Percentiles rank a stretch among this genome's conserved stretches.
Conservation (phyloP, 2,113 vertebrate genomes). For the Neolamprologus modestus region DNA sequence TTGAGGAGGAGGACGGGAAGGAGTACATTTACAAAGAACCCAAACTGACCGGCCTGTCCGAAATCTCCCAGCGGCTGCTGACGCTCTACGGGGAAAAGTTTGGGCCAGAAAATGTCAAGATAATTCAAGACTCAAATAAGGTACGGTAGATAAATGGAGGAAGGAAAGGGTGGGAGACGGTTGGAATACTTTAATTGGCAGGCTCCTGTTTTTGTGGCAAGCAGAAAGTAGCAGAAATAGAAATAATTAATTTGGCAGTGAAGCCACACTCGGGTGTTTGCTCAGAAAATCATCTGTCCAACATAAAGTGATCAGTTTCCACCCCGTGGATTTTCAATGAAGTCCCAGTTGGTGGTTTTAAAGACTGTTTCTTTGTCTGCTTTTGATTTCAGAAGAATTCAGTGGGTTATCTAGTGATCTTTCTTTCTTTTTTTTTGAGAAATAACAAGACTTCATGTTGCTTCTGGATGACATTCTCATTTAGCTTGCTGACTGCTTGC, state of each 20-base stretch:
- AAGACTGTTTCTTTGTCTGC: background rate
- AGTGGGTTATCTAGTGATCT: background rate
- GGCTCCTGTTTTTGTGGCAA: background rate
- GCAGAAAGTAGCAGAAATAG: background rate
- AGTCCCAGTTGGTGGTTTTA: background rate
- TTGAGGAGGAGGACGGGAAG: slow-evolving; percentile 96
- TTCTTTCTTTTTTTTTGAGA: background rate
- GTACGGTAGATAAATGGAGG: slow-evolving; percentile 17
- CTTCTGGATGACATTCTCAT: background rate
- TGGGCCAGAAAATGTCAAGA: slow-evolving; percentile 87
- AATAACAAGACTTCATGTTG: background rate
- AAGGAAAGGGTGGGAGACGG: background rate
- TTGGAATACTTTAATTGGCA: background rate
- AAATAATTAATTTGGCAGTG: background rate
- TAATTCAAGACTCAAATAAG: slow-evolving; percentile 97
- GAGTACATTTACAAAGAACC: slow-evolving; percentile 98
- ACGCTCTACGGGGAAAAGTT: slow-evolving; percentile 94
- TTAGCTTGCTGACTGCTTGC: background rate
- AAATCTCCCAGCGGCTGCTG: slow-evolving; percentile 90
- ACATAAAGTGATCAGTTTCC: background rate
- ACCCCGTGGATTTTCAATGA: background rate
- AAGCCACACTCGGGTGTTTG: background rate
- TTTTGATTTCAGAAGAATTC: background rate
- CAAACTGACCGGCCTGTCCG: slow-evolving; percentile 89
- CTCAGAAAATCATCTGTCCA: background rate